Evolutionary conservation across 2,113 vertebrate species (phyloP), one percentile per base, ranked within the genome.

Genomic region (Alethe castanea): DNA sequence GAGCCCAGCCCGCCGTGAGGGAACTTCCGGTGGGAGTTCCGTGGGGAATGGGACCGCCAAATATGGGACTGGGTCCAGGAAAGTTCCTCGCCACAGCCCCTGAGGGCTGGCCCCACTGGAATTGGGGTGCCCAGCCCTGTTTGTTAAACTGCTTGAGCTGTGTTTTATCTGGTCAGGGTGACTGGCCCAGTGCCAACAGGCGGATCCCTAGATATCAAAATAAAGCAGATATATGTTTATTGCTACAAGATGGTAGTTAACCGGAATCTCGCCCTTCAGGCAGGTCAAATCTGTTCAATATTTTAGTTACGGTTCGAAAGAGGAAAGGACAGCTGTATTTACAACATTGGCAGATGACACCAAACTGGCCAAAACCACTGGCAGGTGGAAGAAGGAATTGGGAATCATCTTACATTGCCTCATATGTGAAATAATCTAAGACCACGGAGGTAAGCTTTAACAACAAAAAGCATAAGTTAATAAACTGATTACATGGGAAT

Each of bases 41-140:
- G 35, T 7, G 12, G 36, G 5, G 2, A 2, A 3, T 6, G 44
- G 44, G 4, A 8, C 36, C 12, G 23, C 13, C 23, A 3, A 7
- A 18, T 6, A 1, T 17, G 25, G 59, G 18, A 1, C 1, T 1
- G 24, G 3, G 24, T 1, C 5, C 36, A 19, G 14, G 7, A 26
- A 52, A 19, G 3, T 18, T 44, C 10, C 25, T 62, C 24, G 15
- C 44, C 44, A 0, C 18, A 3, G 15, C 2, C 13, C 0, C 33
- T 2, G 26, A 1, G 26, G 29, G 19, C 8, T 26, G 29, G 1
- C 29, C 25, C 45, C 23, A 1, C 26, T 8, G 50, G 28, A 38
- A 26, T 29, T 14, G 3, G 45, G 10, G 31, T 29, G 18, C 6
- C 19, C 35, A 2, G 42, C 25, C 33, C 0, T 38, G 17, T 45